A percentile compares a stretch with the other conserved stretches of the same genome.
Evolutionary conservation across 2,888 invertebrate genomes (phyloP).

Genomic region (Orchesellides sinensis): DNA sequence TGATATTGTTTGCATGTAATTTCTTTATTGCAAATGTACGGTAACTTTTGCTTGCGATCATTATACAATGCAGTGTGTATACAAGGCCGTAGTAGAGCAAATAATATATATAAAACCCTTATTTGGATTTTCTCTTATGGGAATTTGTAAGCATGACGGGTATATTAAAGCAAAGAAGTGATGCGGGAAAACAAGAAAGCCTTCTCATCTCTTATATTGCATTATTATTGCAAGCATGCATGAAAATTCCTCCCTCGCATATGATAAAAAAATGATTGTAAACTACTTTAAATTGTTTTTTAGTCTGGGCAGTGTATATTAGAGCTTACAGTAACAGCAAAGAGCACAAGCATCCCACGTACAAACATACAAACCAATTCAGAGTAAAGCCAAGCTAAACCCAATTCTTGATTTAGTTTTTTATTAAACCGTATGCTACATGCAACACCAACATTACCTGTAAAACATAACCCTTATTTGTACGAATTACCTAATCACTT

Average conservation of each 20-base stretch:
- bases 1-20: too few species aligned
- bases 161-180: too few species aligned
- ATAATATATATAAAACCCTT: background rate
- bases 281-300: background rate
- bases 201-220: background rate
- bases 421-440: background rate
- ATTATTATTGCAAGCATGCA: background rate
- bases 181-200: background rate
- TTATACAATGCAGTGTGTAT: background rate
- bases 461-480: background rate
- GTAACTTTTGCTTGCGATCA: background rate
- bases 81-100: background rate
- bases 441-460: background rate
- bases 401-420: background rate
- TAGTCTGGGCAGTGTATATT: too few species aligned
- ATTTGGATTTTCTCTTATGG: background rate
- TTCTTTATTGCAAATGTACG: background rate
- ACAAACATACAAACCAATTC: too few species aligned
- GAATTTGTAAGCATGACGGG: background rate
- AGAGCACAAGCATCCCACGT: background rate
- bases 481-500: background rate
- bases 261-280: background rate
- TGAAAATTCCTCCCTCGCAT: background rate
- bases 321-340: constrained; percentile 40
- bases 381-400: background rate